These are phyloP conservation scores for Myiotriccus ornatus DNA, from an alignment of 2,797 vertebrate species.

Conservation along the genomic window DNA sequence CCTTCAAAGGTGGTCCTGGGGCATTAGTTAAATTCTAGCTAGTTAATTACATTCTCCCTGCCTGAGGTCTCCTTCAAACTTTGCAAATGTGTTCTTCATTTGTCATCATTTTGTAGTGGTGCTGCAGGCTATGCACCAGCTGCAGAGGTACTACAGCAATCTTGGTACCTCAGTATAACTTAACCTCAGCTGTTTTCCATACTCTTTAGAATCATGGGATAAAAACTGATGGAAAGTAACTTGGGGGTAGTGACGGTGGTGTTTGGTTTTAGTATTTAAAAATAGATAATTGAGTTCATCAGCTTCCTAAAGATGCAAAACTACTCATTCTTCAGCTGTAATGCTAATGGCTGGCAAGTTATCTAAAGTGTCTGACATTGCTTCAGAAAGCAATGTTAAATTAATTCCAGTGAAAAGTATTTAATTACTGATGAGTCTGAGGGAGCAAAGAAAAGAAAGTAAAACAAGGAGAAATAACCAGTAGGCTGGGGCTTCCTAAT, in stretches of 20 bases:
- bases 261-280: background rate
- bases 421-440: background rate
- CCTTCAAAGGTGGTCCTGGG: background rate
- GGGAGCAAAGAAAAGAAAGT: background rate
- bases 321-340: background rate
- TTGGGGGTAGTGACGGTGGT: background rate
- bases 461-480: background rate
- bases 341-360: background rate
- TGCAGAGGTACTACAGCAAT: background rate
- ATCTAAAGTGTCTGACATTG: background rate
- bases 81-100: background rate
- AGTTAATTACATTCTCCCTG: background rate
- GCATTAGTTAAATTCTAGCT: background rate
- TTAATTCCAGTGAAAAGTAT: background rate
- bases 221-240: background rate
- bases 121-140: background rate
- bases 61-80: background rate
- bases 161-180: background rate
- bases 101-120: background rate
- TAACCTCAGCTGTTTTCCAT: background rate
- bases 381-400: background rate
- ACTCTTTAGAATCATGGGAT: background rate
- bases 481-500: background rate
- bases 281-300: background rate
- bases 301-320: background rate